Base-by-base conservation (phyloP, 2,888 invertebrate species). In the Cetonia aurata region DNA sequence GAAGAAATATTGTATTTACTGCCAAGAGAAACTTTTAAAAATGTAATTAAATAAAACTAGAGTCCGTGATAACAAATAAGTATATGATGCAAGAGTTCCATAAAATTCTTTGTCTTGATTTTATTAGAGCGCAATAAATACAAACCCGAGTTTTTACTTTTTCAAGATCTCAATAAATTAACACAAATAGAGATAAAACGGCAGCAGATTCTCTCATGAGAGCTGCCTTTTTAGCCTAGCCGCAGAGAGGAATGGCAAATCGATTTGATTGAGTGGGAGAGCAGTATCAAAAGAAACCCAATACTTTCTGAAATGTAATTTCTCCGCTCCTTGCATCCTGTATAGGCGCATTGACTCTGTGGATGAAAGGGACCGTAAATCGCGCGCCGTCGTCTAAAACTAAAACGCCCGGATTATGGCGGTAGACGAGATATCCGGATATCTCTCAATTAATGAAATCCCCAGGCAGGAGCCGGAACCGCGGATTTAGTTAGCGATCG, bases 391-490 rank as follows among this genome's bases (percentile, higher is more conserved):
- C 44, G 72, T 68, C 66, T 67, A 71, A 73, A 73, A 71, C 68
- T 73, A 70, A 73, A 73, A 73, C 65, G 73, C 70, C 71, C 69
- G 72, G 73, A 75, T 75, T 72, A 74, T 72, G 67, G 71, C 69
- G 60, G 71, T 71, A 71, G 50, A 50, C 6, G 52, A 48, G 48
- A 46, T 46, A 60, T 46, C 15, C 50, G 70, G 71, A 73, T 76
- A 75, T 76, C 73, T 37, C 37, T 74, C 74, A 76, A 76, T 76
- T 74, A 76, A 74, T 72, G 73, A 71, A 75, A 73, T 75, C 73
- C 74, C 74, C 55, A 70, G 72, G 65, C 71, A 71, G 66, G 15
- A n/a, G 46, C 25, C 31, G 8, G 50, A 41, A 67, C 46, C 33
- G 19, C 4, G 55, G 1, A 37, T 13, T 13, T 48, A 41, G 41